Evolutionary conservation across 1,140 invertebrate genomes (phyloP), one percentile per base, ranked within the genome.

Genomic region (Leptopilina clavipes): DNA sequence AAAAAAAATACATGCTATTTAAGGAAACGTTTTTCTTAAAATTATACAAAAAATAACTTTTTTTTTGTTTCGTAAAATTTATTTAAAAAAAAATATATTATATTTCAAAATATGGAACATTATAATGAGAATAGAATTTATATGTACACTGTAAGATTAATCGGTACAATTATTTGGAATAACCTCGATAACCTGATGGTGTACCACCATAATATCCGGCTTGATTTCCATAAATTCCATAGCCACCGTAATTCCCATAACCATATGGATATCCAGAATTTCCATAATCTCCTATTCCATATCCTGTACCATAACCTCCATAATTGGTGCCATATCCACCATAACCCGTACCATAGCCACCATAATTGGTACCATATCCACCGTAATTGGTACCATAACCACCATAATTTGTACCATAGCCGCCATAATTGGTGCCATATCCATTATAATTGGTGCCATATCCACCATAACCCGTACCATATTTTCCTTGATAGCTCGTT

Each of bases 161-260:
- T n/a, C n/a, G n/a, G n/a, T n/a, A n/a, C n/a, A 59, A 25, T 59
- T 25, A 59, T 25, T 59, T 59, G 25, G 56, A 59, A 11, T 59
- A 59, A 11, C 56, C 56, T 31, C 56, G 10, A 59, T 59, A 59
- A 10, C 56, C 56, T 12, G 56, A 59, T 3, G 56, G 56, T 22
- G 56, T 59, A 25, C n/a, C n/a, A n/a, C n/a, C n/a, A n/a, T 25
- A 59, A 59, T 25, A 14, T 3, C 56, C 54, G 7, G n/a, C n/a
- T n/a, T n/a, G n/a, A n/a, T n/a, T n/a, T n/a, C n/a, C n/a, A n/a
- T n/a, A n/a, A 12, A 25, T 22, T n/a, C 56, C 56, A 59, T 59
- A 59, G 25, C 56, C 56, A 6, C n/a, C 52, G 17, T 59, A 25
- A 12, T 12, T 5, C 14, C 45, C 9, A 44, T 44, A 11, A 3